Conservation (phyloP, 2,888 invertebrate genomes). For the Melieria omissa region DNA sequence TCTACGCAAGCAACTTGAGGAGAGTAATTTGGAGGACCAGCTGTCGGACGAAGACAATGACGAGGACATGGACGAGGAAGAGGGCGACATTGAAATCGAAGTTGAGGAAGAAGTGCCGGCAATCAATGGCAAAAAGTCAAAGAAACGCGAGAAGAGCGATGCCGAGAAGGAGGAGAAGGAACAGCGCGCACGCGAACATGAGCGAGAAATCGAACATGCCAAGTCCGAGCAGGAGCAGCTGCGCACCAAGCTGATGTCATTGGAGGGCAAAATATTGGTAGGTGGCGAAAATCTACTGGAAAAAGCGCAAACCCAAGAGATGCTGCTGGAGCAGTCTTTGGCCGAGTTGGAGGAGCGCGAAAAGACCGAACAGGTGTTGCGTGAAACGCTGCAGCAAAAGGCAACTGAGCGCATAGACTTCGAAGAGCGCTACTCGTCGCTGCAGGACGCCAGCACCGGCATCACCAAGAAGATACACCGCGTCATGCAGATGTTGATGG, state of each 20-base stretch:
- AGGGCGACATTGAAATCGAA: conserved; percentile 69
- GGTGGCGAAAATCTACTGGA: conserved; percentile 98
- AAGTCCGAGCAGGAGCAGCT: conserved; percentile 84
- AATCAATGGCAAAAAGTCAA: conserved; percentile 67
- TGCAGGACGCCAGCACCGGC: conserved; percentile 95
- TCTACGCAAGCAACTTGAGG: conserved; percentile 85
- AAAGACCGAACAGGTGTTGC: conserved; percentile 82
- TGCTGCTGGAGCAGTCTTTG: conserved; percentile 87
- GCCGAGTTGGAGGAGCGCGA: conserved; percentile 82
- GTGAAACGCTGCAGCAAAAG: conserved; percentile 85
- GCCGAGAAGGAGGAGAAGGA: conserved; percentile 76
- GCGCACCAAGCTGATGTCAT: conserved; percentile 84
- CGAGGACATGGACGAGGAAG: conserved; percentile 65
- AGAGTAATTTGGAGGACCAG: conserved; percentile 68
- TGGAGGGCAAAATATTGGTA: conserved; percentile 95
- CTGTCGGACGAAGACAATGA: conserved; percentile 59
- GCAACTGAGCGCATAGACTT: conserved; percentile 93
- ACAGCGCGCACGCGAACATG: conserved; percentile 75
- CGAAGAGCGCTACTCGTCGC: conserved; percentile 92
- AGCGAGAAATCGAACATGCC: conserved; percentile 80
- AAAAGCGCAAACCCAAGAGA: conserved; percentile 94
- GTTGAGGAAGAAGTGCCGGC: conserved; percentile 71
- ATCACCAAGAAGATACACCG: conserved; percentile 93
- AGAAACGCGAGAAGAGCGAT: conserved; percentile 68
- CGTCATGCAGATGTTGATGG: conserved; percentile 86